phyloP scores from a whole-genome alignment of 2,113 vertebrate genomes.

The Brachionichthys hirsutus region DNA sequence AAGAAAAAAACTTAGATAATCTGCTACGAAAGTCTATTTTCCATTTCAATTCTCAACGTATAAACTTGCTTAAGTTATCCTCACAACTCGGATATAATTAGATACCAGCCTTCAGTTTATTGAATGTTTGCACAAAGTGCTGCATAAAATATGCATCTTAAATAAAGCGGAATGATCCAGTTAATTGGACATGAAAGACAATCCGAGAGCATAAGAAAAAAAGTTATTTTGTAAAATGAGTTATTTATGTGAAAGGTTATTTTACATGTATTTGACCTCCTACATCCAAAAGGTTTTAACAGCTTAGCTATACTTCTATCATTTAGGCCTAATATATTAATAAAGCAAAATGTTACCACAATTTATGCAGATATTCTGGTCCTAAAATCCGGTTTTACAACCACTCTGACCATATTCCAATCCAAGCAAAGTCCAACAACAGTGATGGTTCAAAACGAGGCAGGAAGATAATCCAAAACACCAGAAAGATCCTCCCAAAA shows the following conservation, averaged over 20 bases:
- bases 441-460: conserved; percentile 1
- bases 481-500: background rate
- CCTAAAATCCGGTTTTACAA: conserved; percentile 17
- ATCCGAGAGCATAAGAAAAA: no score
- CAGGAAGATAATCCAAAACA: conserved; percentile 4
- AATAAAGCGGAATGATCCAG: background rate
- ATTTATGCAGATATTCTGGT: conserved; percentile 22
- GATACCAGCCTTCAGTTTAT: background rate
- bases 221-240: no score
- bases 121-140: background rate
- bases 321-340: background rate
- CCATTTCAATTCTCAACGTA: no score
- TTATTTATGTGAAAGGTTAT: background rate
- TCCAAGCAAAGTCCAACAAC: background rate
- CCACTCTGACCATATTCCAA: conserved; percentile 2
- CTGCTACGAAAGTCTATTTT: no score
- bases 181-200: background rate
- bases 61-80: no score
- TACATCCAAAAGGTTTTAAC: background rate
- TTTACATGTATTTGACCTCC: background rate
- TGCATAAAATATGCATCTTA: background rate
- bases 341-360: conserved; percentile 26
- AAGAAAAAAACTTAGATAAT: no score
- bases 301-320: background rate
- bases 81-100: background rate